phyloP scores from a whole-genome alignment of 2,888 invertebrate species.

The Leptopilina drosophilae region DNA sequence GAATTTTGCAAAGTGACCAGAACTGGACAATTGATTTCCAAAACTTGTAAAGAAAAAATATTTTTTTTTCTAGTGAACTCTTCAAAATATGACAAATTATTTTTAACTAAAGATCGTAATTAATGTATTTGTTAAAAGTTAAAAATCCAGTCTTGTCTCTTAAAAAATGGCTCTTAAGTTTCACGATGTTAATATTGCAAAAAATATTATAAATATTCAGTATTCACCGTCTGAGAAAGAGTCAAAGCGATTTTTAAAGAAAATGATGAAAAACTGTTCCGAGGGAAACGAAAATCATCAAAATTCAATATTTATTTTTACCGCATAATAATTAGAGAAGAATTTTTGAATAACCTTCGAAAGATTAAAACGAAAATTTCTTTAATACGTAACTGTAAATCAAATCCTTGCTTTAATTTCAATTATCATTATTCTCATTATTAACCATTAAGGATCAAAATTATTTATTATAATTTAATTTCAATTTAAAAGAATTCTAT shows the following conservation, averaged over 20 bases:
- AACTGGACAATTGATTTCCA: too few relatives aligned
- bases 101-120: background rate
- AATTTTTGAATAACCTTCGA: background rate
- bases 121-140: background rate
- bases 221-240: constrained; percentile 17
- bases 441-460: background rate
- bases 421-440: too few relatives aligned
- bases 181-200: constrained; percentile 32
- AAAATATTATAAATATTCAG: constrained; percentile 23
- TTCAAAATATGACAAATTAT: background rate
- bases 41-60: too few relatives aligned
- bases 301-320: background rate
- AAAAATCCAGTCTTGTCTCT: constrained; percentile 29
- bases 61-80: background rate
- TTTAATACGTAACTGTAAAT: background rate
- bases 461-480: constrained; percentile 15
- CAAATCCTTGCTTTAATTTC: background rate
- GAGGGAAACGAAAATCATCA: background rate
- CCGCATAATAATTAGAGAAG: background rate
- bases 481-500: background rate
- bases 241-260: constrained; percentile 27
- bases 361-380: background rate
- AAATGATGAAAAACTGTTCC: constrained; percentile 18
- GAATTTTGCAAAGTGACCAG: too few relatives aligned
- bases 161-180: constrained; percentile 31